These are phyloP conservation scores for Lates calcarifer DNA, from an alignment of 2,113 vertebrate genomes.

Conservation along the genomic window DNA sequence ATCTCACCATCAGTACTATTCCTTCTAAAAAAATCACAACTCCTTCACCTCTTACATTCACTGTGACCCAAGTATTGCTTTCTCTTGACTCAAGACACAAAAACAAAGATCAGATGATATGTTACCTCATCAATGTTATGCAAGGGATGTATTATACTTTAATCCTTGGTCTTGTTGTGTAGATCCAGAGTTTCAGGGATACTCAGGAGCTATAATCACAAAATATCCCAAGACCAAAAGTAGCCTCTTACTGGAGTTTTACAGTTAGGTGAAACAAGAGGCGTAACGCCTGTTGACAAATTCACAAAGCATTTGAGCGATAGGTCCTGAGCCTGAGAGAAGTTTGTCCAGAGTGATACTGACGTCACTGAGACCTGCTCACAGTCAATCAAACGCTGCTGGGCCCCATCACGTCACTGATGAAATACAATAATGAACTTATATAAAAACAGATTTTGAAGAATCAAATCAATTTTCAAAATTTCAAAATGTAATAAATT, in stretches of 20 bases:
- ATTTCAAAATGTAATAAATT: neutral
- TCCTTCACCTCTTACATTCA: neutral
- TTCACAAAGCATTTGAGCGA: neutral
- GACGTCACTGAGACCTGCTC: neutral
- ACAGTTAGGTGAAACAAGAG: neutral
- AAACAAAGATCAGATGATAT: neutral
- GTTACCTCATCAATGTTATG: constrained; percentile 19
- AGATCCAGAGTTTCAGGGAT: neutral
- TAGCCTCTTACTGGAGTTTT: neutral
- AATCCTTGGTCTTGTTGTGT: neutral
- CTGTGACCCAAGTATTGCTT: neutral
- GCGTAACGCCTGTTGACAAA: neutral
- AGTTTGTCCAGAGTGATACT: neutral
- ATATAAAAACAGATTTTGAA: neutral
- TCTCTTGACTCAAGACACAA: neutral
- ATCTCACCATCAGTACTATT: neutral
- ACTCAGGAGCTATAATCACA: neutral
- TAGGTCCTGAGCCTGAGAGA: neutral
- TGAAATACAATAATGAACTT: neutral
- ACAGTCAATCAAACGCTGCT: neutral
- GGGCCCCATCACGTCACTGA: neutral
- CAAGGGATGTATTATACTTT: constrained; percentile 23
- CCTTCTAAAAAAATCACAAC: neutral
- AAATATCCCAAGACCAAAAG: neutral
- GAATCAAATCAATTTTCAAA: neutral